Evolutionary conservation across 2,797 vertebrate species (phyloP).

Genomic region (Dermochelys coriacea): DNA sequence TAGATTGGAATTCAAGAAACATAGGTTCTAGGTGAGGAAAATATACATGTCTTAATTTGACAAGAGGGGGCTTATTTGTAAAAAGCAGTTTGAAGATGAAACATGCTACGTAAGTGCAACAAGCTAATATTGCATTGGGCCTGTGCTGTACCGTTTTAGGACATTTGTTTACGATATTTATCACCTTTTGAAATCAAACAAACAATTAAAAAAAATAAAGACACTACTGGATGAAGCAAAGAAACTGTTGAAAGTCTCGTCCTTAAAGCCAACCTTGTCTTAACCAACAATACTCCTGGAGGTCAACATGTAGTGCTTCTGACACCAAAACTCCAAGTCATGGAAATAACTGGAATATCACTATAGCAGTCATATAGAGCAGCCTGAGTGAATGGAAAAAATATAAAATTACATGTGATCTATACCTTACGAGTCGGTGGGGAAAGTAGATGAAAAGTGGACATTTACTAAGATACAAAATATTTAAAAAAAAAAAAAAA

Average conservation of each 20-base stretch:
- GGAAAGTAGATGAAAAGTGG: background rate
- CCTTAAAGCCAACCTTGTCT: conserved; percentile 4
- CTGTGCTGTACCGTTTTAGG: background rate
- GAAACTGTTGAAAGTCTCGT: background rate
- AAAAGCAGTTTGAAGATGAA: background rate
- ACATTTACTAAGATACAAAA: background rate
- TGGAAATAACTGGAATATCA: background rate
- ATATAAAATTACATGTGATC: background rate
- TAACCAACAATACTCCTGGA: background rate
- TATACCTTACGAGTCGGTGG: background rate
- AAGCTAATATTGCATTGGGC: background rate
- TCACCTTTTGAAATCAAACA: background rate
- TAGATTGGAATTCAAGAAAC: conserved; percentile 44
- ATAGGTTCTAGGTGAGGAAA: conserved; percentile 41
- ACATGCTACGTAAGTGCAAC: background rate
- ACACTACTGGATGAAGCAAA: background rate
- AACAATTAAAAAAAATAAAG: background rate
- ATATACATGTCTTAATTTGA: conserved; percentile 33
- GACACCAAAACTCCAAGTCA: background rate
- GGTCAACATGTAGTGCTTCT: background rate
- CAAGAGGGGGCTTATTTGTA: background rate
- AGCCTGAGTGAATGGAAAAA: background rate
- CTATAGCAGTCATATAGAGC: background rate
- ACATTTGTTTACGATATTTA: background rate
- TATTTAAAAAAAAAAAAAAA: background rate